Evolutionary conservation across 2,797 vertebrate species (phyloP), one percentile per base, ranked within the genome.

Genomic region (Amphiprion clarkii): DNA sequence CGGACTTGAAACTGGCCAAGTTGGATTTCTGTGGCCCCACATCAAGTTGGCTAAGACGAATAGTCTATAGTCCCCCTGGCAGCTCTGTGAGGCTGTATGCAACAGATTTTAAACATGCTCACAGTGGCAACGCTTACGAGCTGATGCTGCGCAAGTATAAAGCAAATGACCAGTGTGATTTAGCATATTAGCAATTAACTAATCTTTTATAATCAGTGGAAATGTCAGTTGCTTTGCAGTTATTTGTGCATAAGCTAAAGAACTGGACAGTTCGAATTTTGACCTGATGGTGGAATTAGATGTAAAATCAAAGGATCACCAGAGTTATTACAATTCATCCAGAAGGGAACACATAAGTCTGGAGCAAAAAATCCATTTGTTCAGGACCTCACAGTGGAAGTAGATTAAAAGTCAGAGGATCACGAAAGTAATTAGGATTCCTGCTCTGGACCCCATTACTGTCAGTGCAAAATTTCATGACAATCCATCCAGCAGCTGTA

Each of bases 1-100:
- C 72, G 17, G 48, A 59, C 17, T 77, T 61, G 39, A 49, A 63
- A 36, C 73, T 65, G 49, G 75, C 61, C 56, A 68, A 14, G 6
- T 62, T 19, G n/a, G 17, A 23, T 71, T 49, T 59, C 42, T 79
- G 67, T 51, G 51, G n/a, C 44, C 14, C 29, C 33, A 51, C 51
- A 55, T 76, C 27, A 25, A 72, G 39, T 17, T 1, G 21, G 56
- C 40, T 55, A 46, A 3, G 40, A 49, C 17, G 48, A 19, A 51
- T 19, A 23, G 19, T 51, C 48, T 51, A 25, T 5, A 52, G 52
- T 44, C 7, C 25, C n/a, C 6, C 68, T 2, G 12, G 49, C 27
- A 13, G 19, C 58, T 62, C 59, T 70, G 17, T 57, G 29, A 61
- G n/a, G n/a, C 63, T 33, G 5, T 13, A 12, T 53, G 12, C 31